phyloP scores from a whole-genome alignment of 1,140 invertebrate genomes.

The Cyrtorhinus lividipennis region DNA sequence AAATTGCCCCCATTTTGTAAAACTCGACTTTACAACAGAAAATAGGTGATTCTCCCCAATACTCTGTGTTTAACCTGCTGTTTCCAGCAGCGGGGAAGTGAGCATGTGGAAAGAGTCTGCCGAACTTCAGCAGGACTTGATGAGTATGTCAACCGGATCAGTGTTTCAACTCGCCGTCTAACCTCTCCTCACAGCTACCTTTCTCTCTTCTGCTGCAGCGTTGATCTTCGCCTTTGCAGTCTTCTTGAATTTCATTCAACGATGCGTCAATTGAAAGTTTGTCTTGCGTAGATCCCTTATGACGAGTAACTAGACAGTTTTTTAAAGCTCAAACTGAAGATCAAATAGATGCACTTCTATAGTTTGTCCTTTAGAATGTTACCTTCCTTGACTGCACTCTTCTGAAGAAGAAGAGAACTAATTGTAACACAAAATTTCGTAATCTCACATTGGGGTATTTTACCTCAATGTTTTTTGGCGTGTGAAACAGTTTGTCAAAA shows the following conservation, averaged over 20 bases:
- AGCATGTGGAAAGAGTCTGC: constrained; percentile 27
- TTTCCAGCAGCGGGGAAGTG: constrained; percentile 30
- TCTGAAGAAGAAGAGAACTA: too few relatives aligned
- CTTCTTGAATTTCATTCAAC: not conserved
- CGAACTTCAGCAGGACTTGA: constrained; percentile 20
- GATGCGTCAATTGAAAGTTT: not conserved
- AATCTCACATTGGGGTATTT: too few relatives aligned
- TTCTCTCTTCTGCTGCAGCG: not conserved
- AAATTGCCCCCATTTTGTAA: too few relatives aligned
- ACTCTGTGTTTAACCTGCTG: too few relatives aligned
- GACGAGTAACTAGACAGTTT: too few relatives aligned
- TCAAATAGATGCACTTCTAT: not conserved
- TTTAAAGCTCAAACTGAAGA: too few relatives aligned
- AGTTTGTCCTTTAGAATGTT: not conserved
- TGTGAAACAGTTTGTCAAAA: too few relatives aligned
- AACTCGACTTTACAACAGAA: too few relatives aligned
- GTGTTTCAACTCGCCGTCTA: constrained; percentile 28
- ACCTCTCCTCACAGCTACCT: constrained; percentile 2
- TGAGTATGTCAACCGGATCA: constrained; percentile 31
- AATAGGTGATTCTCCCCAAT: too few relatives aligned
- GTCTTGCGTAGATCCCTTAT: not conserved
- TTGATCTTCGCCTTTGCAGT: not conserved
- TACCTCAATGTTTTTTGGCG: too few relatives aligned
- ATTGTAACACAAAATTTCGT: too few relatives aligned
- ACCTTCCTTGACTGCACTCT: not conserved